Base-by-base conservation (phyloP, 2,113 vertebrate species). In the Hippolais icterina region DNA sequence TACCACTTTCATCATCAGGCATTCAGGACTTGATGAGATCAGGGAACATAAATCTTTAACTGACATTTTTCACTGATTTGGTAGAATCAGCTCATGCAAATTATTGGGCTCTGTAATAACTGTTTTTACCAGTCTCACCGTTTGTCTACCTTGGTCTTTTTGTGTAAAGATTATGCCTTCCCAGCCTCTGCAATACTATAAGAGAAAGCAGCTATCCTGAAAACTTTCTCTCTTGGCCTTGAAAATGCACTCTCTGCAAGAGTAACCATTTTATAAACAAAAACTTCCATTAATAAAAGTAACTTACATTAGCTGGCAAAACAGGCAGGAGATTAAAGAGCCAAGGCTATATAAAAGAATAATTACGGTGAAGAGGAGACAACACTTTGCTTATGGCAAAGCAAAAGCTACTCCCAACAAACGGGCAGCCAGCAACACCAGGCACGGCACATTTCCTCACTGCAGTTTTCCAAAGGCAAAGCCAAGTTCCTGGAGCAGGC, bases 31-130 rank as follows among this genome's bases (percentile, higher is more conserved):
- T 65, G 52, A 94, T 83, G 70, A 93, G 90, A 93, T 60, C 74
- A 64, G 75, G 61, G 53, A 72, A 94, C 57, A 94, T 87, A 75
- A 91, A 91, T 93, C 87, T 95, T 93, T 93, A 93, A 85, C 53
- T 72, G 82, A 88, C 68, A 59, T 83, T 94, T 63, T 83, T 93
- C 79, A 33, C 50, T 90, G 59, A 83, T 88, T 77, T 83, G 57
- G 37, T 68, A 64, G 68, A 83, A 88, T 86, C 59, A 69, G 23
- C 50, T 90, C 63, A 77, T 41, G 53, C 42, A 95, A 90, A 90
- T 77, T 69, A 72, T 17, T 46, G 21, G 2, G 61, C 50, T 74
- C 54, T 44, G 50, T 35, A 87, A 85, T n/a, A 80, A 83, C 37
- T 77, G 54, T 10, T 86, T 87, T 86, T 42, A 61, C n/a, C 12